Evolutionary conservation across 2,113 vertebrate genomes (phyloP), one percentile per base, ranked within the genome.

Genomic region (Baryphthengus martii): DNA sequence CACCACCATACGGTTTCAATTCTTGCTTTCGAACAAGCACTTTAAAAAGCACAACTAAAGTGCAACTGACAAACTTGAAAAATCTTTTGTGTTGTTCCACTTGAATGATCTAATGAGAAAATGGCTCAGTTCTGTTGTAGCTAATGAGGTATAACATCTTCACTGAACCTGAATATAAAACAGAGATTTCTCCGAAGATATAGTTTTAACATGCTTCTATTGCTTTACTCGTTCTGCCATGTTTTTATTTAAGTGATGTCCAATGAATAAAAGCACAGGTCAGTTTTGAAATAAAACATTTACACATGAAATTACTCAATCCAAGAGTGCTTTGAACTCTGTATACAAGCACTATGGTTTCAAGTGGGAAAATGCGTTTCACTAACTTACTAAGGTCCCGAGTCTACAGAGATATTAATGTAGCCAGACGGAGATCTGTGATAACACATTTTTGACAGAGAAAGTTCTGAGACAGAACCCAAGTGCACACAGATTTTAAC

Each of bases 241-340:
- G 82, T 88, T 96, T 96, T 96, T 96, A 91, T 96, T 96, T 93
- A 96, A 97, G 95, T 87, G 96, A 85, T 96, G 93, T 96, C 94
- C 97, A 44, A 74, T 21, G 88, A 90, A 74, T 62, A 71, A 94
- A 91, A 97, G 90, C 80, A 89, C 6, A 17, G 95, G 93, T 75
- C 86, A 89, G 89, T 96, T 97, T 96, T 78, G 95, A 94, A 96
- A 91, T 47, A 75, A 94, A 97, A 84, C 94, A 90, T 92, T 96
- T 94, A 72, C 86, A 91, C 44, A 6, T 79, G 81, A 85, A 94
- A 78, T 35, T 47, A 26, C 94, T 88, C 78, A 20, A 23, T 77
- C 56, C 62, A 44, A 45, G 86, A 96, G 61, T 45, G 88, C 87
- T 90, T 90, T 95, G 89, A 94, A 86, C 75, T 92, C 92, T 94